Evolutionary conservation across 2,888 invertebrate species (phyloP), one percentile per base, ranked within the genome.

Genomic region (Dusona sp.): DNA sequence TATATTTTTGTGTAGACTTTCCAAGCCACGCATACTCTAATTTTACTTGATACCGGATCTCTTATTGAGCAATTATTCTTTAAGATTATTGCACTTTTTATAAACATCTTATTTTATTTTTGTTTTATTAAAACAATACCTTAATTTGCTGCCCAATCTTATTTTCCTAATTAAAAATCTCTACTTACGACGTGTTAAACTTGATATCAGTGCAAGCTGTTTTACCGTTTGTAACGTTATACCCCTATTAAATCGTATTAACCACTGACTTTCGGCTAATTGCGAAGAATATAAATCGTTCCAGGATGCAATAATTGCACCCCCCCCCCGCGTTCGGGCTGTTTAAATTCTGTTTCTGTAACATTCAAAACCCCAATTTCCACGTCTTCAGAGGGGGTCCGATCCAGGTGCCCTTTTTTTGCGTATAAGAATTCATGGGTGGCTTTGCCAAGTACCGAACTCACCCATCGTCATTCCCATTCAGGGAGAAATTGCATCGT

Each of bases 401-500:
- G 68, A 48, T 70, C 51, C 61, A 19, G 54, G 25, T 70, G 64
- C 29, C 51, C 57, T 51, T 45, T n/a, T 77, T 33, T 79, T 42
- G 48, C 65, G 22, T 61, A n/a, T 33, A 79, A 83, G 36, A 79
- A 79, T 83, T 74, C 83, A 72, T 67, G 73, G 67, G 73, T 79
- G 78, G 65, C 70, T 73, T 73, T 42, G 42, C 81, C 9, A 65
- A 79, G 45, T 42, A 29, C 70, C 73, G 33, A 48, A 22, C 73
- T 65, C 77, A 42, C 38, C 64, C 64, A 48, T 54, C 75, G 38
- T 77, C 65, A 45, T 57, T 67, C 75, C 36, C 54, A 75, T 72
- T 64, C 64, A 64, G 22, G 61, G 75, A 64, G 70, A 75, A 75
- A 77, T 75, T 80, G 84, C 80, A 75, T 84, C 84, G 80, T 84